Conservation (phyloP, 2,797 vertebrate species). For the Microcaecilia unicolor region DNA sequence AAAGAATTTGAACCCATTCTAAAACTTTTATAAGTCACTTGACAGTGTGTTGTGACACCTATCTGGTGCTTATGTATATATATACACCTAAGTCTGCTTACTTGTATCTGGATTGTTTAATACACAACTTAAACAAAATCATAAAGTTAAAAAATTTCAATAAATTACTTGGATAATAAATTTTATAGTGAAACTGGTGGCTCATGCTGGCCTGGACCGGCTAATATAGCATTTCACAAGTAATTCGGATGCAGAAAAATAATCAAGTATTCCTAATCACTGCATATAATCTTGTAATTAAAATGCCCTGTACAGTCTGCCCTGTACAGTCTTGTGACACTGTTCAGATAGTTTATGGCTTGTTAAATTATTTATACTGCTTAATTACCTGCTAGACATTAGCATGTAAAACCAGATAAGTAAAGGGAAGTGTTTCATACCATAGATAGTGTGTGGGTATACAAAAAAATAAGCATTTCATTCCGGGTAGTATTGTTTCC, state of each 20-base stretch:
- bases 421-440: slow-evolving; percentile 14
- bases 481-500: too few species aligned
- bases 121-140: too few species aligned
- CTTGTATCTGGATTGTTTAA: too few species aligned
- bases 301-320: slow-evolving; percentile 2
- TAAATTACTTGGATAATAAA: too few species aligned
- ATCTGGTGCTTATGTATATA: too few species aligned
- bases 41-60: too few species aligned
- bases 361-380: neutral
- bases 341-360: neutral
- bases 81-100: too few species aligned
- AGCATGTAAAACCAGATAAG: neutral
- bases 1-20: too few species aligned
- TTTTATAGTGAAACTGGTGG: too few species aligned
- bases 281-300: slow-evolving; percentile 6
- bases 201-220: too few species aligned
- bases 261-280: neutral
- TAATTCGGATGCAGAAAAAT: neutral
- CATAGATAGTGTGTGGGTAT: neutral
- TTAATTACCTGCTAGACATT: neutral
- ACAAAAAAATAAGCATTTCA: slow-evolving; percentile 13
- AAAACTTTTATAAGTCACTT: too few species aligned
- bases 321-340: slow-evolving; percentile 13
- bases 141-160: too few species aligned
- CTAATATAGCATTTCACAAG: neutral